Conservation (phyloP, 2,113 vertebrate species). For the Noctilio leporinus region DNA sequence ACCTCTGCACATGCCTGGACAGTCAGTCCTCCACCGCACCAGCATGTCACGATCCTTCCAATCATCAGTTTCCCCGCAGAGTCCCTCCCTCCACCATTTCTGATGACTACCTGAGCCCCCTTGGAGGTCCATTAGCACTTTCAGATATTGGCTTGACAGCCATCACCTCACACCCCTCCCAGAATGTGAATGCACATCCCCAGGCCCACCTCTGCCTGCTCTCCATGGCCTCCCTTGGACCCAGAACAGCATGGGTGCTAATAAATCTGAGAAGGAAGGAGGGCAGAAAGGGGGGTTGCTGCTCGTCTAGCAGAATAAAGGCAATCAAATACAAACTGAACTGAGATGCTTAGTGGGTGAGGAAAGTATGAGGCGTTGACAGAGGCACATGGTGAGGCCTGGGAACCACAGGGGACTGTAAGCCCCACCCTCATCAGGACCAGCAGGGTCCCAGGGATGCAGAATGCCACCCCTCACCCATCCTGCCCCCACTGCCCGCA, state of each 20-base stretch:
- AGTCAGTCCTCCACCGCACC: no score
- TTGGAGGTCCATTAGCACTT: background rate
- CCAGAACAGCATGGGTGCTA: accelerated
- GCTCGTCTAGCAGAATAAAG: background rate
- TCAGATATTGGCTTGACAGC: no score
- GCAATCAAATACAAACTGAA: background rate
- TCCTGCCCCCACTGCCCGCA: accelerated
- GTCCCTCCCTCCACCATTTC: background rate
- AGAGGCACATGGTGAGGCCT: accelerated
- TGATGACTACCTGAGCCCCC: background rate
- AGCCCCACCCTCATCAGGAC: no score
- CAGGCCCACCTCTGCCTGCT: accelerated
- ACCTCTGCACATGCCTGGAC: no score
- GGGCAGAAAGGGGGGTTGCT: background rate
- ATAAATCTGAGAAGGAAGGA: background rate
- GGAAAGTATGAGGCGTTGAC: background rate
- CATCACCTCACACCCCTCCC: no score
- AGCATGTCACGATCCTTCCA: no score
- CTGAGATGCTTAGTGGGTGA: accelerated
- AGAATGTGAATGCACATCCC: background rate
- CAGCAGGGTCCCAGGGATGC: background rate
- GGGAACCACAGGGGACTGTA: accelerated
- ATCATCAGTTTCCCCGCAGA: no score
- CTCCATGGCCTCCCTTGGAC: background rate
- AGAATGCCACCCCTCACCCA: background rate